Base-by-base conservation (phyloP, 2,113 vertebrate genomes). In the Saimiri boliviensis region DNA sequence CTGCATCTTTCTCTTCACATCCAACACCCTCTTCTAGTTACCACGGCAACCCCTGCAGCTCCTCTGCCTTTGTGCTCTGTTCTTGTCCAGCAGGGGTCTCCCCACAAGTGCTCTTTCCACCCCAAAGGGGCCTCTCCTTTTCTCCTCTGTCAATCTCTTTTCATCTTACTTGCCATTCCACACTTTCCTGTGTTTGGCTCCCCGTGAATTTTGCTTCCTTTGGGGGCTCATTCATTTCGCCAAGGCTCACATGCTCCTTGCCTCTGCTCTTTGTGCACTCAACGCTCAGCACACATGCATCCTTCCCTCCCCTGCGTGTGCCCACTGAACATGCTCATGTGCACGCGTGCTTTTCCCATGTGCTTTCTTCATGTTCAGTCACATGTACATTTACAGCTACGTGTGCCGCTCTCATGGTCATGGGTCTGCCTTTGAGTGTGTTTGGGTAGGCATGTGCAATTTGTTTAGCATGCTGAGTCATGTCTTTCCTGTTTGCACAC, bases 11-110 rank as follows among this genome's bases (percentile, higher is more conserved):
- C 77, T 73, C 70, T 86, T 49, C 30, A 60, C 79, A 58, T n/a
- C 37, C 12, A n/a, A 6, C 20, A 32, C 4, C 63, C 52, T 77
- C 17, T 70, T 84, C 60, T 45, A 4, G 54, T 94, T 93, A 25
- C 79, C 66, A 88, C 0, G 9, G 71, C 86, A 87, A 49, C 63
- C 42, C 35, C 21, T 16, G 45, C 45, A 27, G 47, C 42, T 35
- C n/a, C 79, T 81, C 37, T 1, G 8, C 49, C 32, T 87, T 63
- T 40, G 60, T 73, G 80, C 81, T 88, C 19, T 71, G 84, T 70
- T 84, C 10, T 47, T 42, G 25, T 47, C 56, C n/a, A 47, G 86
- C 84, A 89, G 68, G 80, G 66, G 40, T 58, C 93, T 86, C 74
- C 54, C 21, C 32, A 32, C 49, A 40, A 89, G 77, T 88, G 76